phyloP scores from a whole-genome alignment of 2,797 vertebrate genomes.

The Artibeus lituratus region DNA sequence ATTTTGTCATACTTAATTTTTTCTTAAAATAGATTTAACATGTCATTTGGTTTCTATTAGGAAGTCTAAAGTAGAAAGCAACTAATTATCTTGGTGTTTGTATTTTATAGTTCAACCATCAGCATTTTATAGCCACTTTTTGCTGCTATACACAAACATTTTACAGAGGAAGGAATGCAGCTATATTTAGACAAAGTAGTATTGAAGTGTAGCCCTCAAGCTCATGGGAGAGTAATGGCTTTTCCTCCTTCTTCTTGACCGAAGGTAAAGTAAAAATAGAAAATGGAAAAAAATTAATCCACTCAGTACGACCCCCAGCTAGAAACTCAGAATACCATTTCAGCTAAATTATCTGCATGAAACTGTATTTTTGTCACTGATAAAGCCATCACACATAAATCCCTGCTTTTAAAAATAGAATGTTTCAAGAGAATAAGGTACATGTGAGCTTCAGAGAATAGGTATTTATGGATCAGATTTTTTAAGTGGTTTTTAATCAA shows the following conservation, averaged over 20 bases:
- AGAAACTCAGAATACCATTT: constrained; percentile 39
- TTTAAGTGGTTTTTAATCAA: constrained; percentile 26
- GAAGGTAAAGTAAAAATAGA: constrained; percentile 57
- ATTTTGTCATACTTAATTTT: constrained; percentile 37
- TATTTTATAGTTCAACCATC: constrained; percentile 46
- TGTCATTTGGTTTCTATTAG: constrained; percentile 45
- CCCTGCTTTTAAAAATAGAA: constrained; percentile 27
- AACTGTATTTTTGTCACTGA: background rate
- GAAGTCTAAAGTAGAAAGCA: constrained; percentile 37
- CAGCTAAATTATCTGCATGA: background rate
- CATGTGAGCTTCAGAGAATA: background rate
- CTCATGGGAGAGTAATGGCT: constrained; percentile 53
- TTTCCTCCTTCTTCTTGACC: constrained; percentile 13
- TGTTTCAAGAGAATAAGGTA: background rate
- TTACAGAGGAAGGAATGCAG: constrained; percentile 11
- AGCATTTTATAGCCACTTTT: constrained; percentile 54
- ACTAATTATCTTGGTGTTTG: constrained; percentile 36
- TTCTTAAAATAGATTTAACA: constrained; percentile 54
- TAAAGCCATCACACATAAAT: constrained; percentile 20
- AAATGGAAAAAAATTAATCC: constrained; percentile 36
- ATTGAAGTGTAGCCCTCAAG: constrained; percentile 22
- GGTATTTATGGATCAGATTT: background rate
- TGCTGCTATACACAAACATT: constrained; percentile 36
- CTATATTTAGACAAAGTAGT: constrained; percentile 49
- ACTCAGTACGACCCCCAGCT: constrained; percentile 3